A percentile compares a stretch with the other conserved stretches of the same genome.
Conservation (phyloP, 2,888 invertebrate species). For the Drosophila austrosaltans region DNA sequence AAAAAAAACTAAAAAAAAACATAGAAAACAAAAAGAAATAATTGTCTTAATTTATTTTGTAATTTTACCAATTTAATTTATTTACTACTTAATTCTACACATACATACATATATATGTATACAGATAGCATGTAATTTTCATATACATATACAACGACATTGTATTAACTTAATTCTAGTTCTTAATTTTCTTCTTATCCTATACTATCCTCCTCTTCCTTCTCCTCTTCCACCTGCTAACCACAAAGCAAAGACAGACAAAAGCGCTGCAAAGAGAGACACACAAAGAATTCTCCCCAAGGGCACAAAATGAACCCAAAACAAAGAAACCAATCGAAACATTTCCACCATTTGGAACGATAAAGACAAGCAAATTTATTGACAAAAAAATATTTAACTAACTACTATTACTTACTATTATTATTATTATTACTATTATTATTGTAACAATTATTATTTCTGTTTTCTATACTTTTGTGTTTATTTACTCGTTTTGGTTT, state of each 20-base stretch:
- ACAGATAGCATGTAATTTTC: slow-evolving; percentile 38
- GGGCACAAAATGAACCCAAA: slow-evolving; percentile 71
- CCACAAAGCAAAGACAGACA: slow-evolving; percentile 11
- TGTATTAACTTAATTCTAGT: slow-evolving; percentile 72
- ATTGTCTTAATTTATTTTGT: slow-evolving; percentile 28
- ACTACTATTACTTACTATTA: slow-evolving; percentile 3
- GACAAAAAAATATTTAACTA: slow-evolving; percentile 32
- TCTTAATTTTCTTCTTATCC: slow-evolving; percentile 32
- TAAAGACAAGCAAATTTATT: slow-evolving; percentile 7
- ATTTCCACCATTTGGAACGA: slow-evolving; percentile 44
- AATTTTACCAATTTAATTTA: slow-evolving; percentile 60
- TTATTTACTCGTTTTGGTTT: not conserved
- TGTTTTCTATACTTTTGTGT: not conserved
- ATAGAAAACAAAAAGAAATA: slow-evolving; percentile 62
- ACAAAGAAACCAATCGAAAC: slow-evolving; percentile 36
- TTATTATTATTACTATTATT: not conserved
- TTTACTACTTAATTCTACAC: slow-evolving; percentile 1
- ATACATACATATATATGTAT: slow-evolving; percentile 19
- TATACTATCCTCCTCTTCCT: slow-evolving; percentile 28
- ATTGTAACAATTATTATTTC: slow-evolving; percentile 1
- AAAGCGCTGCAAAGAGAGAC: slow-evolving; percentile 31
- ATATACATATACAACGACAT: slow-evolving; percentile 47
- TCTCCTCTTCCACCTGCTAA: no score
- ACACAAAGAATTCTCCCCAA: slow-evolving; percentile 80
- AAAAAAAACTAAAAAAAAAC: not conserved